These are phyloP conservation scores for Zaprionus vittiger DNA, from an alignment of 1,140 invertebrate species.

Conservation along the genomic window DNA sequence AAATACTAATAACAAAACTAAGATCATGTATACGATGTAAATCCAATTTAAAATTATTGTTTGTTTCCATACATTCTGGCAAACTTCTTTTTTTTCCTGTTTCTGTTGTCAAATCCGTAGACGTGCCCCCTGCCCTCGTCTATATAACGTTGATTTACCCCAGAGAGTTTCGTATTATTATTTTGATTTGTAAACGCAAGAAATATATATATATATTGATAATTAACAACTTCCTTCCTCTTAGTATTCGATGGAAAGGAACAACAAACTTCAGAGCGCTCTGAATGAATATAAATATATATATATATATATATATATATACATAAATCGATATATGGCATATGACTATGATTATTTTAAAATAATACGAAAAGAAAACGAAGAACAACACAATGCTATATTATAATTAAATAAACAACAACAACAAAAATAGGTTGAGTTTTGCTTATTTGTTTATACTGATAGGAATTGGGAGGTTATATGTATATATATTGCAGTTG, in stretches of 20 bases:
- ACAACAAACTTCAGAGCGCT: slow-evolving; percentile 24
- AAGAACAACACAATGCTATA: slow-evolving; percentile 54
- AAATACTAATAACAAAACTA: slow-evolving; percentile 9
- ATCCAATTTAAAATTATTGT: slow-evolving; percentile 58
- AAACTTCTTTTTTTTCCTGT: slow-evolving; percentile 1
- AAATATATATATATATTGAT: slow-evolving; percentile 39
- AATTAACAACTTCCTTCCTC: slow-evolving; percentile 54
- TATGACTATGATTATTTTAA: slow-evolving; percentile 63
- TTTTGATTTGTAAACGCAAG: slow-evolving; percentile 6
- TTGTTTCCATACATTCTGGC: neutral
- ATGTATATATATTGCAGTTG: too few relatives aligned
- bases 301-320: slow-evolving; percentile 24
- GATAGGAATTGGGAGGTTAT: neutral
- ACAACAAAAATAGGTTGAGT: slow-evolving; percentile 21
- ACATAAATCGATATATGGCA: slow-evolving; percentile 38
- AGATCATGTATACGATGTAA: slow-evolving; percentile 65
- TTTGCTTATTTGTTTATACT: neutral
- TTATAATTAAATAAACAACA: slow-evolving; percentile 59
- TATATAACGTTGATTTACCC: neutral
- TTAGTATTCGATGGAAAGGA: slow-evolving; percentile 59
- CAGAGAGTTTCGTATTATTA: slow-evolving; percentile 4
- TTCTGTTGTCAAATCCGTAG: neutral
- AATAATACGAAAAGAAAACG: slow-evolving; percentile 52
- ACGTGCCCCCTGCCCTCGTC: neutral
- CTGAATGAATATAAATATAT: slow-evolving; percentile 36